A percentile compares a stretch with the other conserved stretches of the same genome.
Evolutionary conservation across 2,797 vertebrate genomes (phyloP).

Genomic region (Coregonus ussuriensis): DNA sequence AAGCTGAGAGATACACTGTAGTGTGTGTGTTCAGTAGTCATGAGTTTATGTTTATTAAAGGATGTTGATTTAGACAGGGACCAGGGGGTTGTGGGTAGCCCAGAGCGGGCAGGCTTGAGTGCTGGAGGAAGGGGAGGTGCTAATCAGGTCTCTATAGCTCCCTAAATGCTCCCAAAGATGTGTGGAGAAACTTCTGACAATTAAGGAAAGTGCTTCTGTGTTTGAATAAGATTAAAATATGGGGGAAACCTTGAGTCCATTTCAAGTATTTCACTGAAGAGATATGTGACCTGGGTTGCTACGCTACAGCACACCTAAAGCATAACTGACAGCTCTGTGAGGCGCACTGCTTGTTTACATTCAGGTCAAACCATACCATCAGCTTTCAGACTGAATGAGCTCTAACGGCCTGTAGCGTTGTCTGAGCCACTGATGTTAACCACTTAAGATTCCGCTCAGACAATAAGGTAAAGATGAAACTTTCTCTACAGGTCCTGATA

Average conservation of each 20-base stretch:
- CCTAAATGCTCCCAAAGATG: slow-evolving; percentile 26
- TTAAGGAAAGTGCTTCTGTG: slow-evolving; percentile 14
- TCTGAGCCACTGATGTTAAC: slow-evolving; percentile 42
- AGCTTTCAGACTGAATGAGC: slow-evolving; percentile 60
- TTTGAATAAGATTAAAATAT: not conserved
- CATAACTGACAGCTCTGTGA: slow-evolving; percentile 21
- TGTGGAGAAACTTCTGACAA: slow-evolving; percentile 32
- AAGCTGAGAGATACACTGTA: slow-evolving; percentile 3
- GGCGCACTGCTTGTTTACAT: slow-evolving; percentile 26
- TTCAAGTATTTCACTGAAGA: slow-evolving; percentile 53
- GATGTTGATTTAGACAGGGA: slow-evolving; percentile 50
- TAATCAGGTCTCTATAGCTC: slow-evolving; percentile 28
- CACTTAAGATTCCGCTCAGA: slow-evolving; percentile 49
- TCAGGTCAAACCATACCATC: slow-evolving; percentile 56
- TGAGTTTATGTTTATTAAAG: slow-evolving; percentile 31
- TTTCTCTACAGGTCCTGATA: slow-evolving; percentile 16
- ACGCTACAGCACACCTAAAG: slow-evolving; percentile 39
- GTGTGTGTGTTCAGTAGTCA: slow-evolving; percentile 19
- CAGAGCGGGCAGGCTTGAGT: slow-evolving; percentile 4
- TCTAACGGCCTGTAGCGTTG: slow-evolving; percentile 43
- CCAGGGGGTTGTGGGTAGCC: slow-evolving; percentile 23
- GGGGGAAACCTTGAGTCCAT: slow-evolving; percentile 30
- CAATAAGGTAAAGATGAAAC: slow-evolving; percentile 13
- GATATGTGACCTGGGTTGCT: slow-evolving; percentile 49
- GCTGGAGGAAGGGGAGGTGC: slow-evolving; percentile 31